Evolutionary conservation across 2,113 vertebrate genomes (phyloP), one percentile per base, ranked within the genome.

Genomic region (Oncorhynchus tshawytscha): DNA sequence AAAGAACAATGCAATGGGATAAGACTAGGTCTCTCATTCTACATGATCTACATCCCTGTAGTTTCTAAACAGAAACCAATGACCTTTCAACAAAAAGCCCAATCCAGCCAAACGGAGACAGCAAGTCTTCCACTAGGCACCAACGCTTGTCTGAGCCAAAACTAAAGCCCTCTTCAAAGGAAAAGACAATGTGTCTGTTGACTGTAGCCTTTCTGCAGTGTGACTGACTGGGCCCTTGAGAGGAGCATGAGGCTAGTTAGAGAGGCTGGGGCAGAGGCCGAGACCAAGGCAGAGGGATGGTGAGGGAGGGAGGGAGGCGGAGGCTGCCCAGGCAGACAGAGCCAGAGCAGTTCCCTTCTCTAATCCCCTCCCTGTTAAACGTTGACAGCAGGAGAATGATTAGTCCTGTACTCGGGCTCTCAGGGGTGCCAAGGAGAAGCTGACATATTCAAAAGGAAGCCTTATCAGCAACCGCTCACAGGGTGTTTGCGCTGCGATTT

Each of bases 331-430:
- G 68, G 4, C 68, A 70, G 68, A 68, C 15, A 45, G 68, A 22
- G 15, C 39, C 12, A 11, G 8, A 12, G 39, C 39, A 45, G 13
- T 45, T 24, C 39, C 22, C 39, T 48, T 20, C 29, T 66, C 39
- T 70, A 70, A 70, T 70, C 68, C 68, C 39, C 11, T 70, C 22
- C 68, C 39, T 48, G 31, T 70, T 70, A 70, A 70, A 70, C 45
- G 39, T 22, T 27, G 20, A 13, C 12, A 70, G 68, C 39, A 49
- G 68, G 68, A 70, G 45, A 70, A 70, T 48, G 34, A 70, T 70
- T 24, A 70, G 68, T 24, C 34, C 39, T 70, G 68, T 22, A 49
- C n/a, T 24, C 68, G 1, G 25, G 39, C 68, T 70, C 68, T 70
- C 68, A 24, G 39, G 22, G 68, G 68, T 70, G 68, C 7, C 68